phyloP scores from a whole-genome alignment of 1,140 invertebrate genomes.

The Agrypnia vestita region DNA sequence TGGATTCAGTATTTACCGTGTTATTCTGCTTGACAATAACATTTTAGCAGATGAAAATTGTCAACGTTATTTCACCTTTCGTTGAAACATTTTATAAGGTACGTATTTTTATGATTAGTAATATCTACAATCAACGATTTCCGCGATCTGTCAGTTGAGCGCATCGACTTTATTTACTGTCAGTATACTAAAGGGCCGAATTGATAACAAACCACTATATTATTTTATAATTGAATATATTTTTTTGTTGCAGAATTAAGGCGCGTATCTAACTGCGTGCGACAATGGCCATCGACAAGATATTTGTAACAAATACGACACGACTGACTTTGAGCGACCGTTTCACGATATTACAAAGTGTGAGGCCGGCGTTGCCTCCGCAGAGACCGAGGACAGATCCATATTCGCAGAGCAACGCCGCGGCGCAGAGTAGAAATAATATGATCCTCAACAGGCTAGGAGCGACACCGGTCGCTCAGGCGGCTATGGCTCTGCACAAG shows the following conservation, averaged over 20 bases:
- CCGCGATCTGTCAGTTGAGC: too few relatives aligned
- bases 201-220: too few relatives aligned
- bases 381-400: constrained; percentile 26
- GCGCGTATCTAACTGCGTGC: neutral
- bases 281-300: constrained; percentile 51
- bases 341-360: constrained; percentile 55
- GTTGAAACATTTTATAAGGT: too few relatives aligned
- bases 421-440: constrained; percentile 30
- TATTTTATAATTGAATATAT: too few relatives aligned
- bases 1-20: too few relatives aligned
- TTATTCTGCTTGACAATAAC: too few relatives aligned
- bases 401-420: neutral
- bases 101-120: too few relatives aligned
- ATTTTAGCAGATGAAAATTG: too few relatives aligned
- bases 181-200: too few relatives aligned
- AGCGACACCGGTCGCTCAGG: constrained; percentile 50
- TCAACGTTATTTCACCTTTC: too few relatives aligned
- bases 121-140: too few relatives aligned
- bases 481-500: constrained; percentile 51
- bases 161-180: too few relatives aligned
- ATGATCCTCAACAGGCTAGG: constrained; percentile 49
- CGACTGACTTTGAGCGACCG: constrained; percentile 54
- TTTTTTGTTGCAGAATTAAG: neutral
- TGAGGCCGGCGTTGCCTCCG: constrained; percentile 27
- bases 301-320: constrained; percentile 56